A percentile compares a stretch with the other conserved stretches of the same genome.
phyloP scores from a whole-genome alignment of 2,888 invertebrate species.

The Perizoma flavofasciatum region DNA sequence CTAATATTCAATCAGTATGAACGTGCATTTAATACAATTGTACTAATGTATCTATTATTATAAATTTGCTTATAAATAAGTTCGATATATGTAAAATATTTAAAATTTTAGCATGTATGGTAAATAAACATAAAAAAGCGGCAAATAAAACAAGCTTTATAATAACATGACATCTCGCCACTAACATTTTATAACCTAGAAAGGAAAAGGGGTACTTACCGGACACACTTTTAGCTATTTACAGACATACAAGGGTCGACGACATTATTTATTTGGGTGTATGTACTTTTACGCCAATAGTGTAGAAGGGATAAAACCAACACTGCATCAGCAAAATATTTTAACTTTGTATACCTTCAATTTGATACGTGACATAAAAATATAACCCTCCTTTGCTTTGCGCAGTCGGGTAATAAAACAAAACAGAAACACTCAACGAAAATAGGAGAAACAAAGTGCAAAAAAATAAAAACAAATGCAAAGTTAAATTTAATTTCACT shows the following conservation, averaged over 20 bases:
- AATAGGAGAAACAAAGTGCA: conserved; percentile 50
- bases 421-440: conserved; percentile 32
- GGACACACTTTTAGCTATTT: conserved; percentile 26
- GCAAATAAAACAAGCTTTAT: conserved; percentile 72
- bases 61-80: conserved; percentile 46
- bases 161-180: conserved; percentile 52
- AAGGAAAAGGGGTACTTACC: conserved; percentile 52
- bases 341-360: conserved; percentile 9
- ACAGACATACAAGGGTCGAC: conserved; percentile 28
- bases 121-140: conserved; percentile 62
- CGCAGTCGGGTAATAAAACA: conserved; percentile 18
- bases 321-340: conserved; percentile 60
- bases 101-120: conserved; percentile 37
- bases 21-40: conserved; percentile 28
- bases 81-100: conserved; percentile 31
- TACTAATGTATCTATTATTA: conserved; percentile 5
- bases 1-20: conserved; percentile 12
- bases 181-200: conserved; percentile 52
- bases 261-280: conserved; percentile 27
- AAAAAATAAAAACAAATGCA: conserved; percentile 43
- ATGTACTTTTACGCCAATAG: conserved; percentile 27
- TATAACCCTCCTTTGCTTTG: conserved; percentile 1
- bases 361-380: conserved; percentile 25
- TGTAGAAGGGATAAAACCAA: conserved; percentile 36
- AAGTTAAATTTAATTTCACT: conserved; percentile 17